A percentile compares a stretch with the other conserved stretches of the same genome.
Evolutionary conservation across 2,888 invertebrate species (phyloP).

Genomic region (Lithophane ornitopus): DNA sequence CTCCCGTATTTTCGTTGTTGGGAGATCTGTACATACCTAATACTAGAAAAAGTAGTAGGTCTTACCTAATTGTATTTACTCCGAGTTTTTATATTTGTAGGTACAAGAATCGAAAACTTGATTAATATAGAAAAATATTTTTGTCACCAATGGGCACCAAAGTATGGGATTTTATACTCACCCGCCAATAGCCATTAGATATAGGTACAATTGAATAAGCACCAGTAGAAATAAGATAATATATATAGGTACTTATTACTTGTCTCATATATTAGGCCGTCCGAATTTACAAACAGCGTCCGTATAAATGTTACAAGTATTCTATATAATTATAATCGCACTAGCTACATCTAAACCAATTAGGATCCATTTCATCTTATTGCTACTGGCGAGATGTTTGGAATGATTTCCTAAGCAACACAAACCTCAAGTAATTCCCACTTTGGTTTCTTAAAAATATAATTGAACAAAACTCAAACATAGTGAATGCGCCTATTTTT

Average conservation of each 20-base stretch:
- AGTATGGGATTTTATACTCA: slow-evolving; percentile 5
- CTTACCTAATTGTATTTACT: not conserved
- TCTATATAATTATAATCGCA: slow-evolving; percentile 14
- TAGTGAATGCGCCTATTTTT: not conserved
- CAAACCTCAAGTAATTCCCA: not conserved
- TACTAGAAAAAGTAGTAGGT: not conserved
- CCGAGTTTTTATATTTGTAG: not conserved
- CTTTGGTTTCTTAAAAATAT: not conserved
- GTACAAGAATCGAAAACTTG: not conserved
- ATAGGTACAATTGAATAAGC: slow-evolving; percentile 27
- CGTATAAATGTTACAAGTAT: slow-evolving; percentile 7
- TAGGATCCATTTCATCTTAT: slow-evolving; percentile 16
- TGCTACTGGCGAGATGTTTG: slow-evolving; percentile 19
- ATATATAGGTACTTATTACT: slow-evolving; percentile 1
- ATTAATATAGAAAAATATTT: slow-evolving; percentile 35
- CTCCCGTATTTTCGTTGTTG: not conserved
- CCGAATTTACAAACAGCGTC: slow-evolving; percentile 1
- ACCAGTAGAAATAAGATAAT: slow-evolving; percentile 14
- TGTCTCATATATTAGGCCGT: slow-evolving; percentile 18
- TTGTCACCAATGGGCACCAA: slow-evolving; percentile 1
- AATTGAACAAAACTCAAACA: not conserved
- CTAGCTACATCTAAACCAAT: slow-evolving; percentile 28
- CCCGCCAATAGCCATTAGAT: slow-evolving; percentile 35
- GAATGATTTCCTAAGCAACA: slow-evolving; percentile 9
- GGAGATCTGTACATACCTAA: not conserved